phyloP scores from a whole-genome alignment of 2,113 vertebrate species.

The Forbesichthys papilliferus region DNA sequence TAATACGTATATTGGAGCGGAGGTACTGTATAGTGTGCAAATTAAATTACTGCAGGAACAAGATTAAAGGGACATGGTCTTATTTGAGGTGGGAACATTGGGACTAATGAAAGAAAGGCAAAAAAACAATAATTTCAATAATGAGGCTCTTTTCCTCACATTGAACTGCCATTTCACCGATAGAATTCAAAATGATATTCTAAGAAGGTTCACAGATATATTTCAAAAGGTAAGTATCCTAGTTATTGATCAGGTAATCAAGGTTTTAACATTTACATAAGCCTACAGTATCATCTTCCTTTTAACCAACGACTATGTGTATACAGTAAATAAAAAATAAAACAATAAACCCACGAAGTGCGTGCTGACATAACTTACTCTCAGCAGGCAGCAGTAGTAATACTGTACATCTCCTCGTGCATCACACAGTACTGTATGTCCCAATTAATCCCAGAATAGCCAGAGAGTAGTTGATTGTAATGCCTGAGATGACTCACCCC shows the following conservation, averaged over 20 bases:
- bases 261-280: slow-evolving; percentile 1
- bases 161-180: slow-evolving; percentile 42
- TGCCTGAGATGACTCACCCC: slow-evolving; percentile 84
- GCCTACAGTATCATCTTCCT: neutral
- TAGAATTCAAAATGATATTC: slow-evolving; percentile 35
- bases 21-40: slow-evolving; percentile 68
- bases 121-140: slow-evolving; percentile 52
- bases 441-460: slow-evolving; percentile 59
- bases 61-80: slow-evolving; percentile 62
- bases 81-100: slow-evolving; percentile 53
- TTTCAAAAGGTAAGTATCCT: slow-evolving; percentile 39
- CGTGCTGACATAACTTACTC: too few relatives aligned
- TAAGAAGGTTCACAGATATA: slow-evolving; percentile 12
- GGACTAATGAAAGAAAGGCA: slow-evolving; percentile 39
- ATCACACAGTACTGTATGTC: slow-evolving; percentile 23
- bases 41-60: slow-evolving; percentile 63
- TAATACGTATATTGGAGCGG: slow-evolving; percentile 20
- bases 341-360: too few relatives aligned
- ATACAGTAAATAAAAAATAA: too few relatives aligned
- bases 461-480: slow-evolving; percentile 44
- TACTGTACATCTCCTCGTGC: too few relatives aligned
- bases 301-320: slow-evolving; percentile 14
- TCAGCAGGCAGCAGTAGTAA: too few relatives aligned
- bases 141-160: slow-evolving; percentile 39
- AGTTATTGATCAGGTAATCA: slow-evolving; percentile 11